phyloP scores from a whole-genome alignment of 64 coral and sea anemone species.

The Dendronephthya gigantea region DNA sequence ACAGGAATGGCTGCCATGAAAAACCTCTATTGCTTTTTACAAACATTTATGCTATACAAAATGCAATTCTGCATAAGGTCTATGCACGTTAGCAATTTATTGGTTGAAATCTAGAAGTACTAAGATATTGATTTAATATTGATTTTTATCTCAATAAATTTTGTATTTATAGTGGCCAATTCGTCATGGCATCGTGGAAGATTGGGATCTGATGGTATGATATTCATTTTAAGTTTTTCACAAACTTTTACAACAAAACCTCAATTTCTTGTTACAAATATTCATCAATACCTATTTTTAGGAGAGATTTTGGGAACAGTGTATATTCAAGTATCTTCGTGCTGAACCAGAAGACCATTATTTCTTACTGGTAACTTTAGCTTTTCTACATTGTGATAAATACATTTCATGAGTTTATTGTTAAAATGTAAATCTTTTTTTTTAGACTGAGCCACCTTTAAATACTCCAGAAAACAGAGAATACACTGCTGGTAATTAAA shows the following conservation, averaged over 20 bases:
- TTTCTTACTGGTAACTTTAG: conserved; percentile 60
- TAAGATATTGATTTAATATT: too few species aligned
- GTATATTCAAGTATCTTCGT: conserved; percentile 91
- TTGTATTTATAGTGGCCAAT: conserved; percentile 84
- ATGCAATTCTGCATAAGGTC: too few species aligned
- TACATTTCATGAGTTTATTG: too few species aligned
- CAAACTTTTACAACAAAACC: neutral
- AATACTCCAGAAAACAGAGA: conserved; percentile 99
- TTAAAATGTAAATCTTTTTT: neutral
- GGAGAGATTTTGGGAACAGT: conserved; percentile 98
- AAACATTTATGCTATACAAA: too few species aligned
- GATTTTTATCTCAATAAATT: too few species aligned
- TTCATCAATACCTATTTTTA: neutral
- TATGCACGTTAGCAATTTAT: too few species aligned
- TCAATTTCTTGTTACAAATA: too few species aligned
- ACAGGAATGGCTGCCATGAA: too few species aligned
- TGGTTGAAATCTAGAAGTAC: too few species aligned
- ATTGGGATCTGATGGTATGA: conserved; percentile 99
- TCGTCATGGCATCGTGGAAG: conserved; percentile 96
- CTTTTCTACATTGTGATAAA: too few species aligned
- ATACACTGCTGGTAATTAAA: conserved; percentile 74
- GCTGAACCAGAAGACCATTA: conserved; percentile 99
- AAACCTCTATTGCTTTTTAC: too few species aligned
- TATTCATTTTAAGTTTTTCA: neutral
- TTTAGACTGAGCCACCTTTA: conserved; percentile 93